Conservation (phyloP, 2,113 vertebrate genomes). For the Petrocephalus zakoni region DNA sequence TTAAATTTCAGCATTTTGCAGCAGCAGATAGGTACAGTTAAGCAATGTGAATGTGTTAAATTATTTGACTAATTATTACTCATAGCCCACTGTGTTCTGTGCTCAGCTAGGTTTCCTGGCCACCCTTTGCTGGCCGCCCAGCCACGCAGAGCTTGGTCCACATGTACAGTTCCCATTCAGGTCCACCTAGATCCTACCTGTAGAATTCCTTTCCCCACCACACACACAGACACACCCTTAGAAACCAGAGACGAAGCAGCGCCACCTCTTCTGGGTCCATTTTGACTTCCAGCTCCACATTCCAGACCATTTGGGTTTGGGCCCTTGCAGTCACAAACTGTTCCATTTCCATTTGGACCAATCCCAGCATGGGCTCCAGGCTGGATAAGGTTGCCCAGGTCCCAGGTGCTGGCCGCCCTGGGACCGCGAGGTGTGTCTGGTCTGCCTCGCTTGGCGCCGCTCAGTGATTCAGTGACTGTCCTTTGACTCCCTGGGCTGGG, state of each 20-base stretch:
- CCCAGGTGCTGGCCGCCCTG: neutral
- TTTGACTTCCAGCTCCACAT: neutral
- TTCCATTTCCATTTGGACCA: slow-evolving; percentile 12
- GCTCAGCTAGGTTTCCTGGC: neutral
- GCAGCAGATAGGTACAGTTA: neutral
- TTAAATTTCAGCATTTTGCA: neutral
- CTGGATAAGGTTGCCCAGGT: neutral
- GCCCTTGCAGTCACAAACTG: neutral
- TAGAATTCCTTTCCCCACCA: neutral
- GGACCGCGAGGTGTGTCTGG: neutral
- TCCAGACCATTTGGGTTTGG: neutral
- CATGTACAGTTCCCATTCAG: neutral
- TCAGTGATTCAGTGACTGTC: slow-evolving; percentile 9
- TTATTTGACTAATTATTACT: neutral
- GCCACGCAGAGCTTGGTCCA: neutral
- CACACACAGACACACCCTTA: neutral
- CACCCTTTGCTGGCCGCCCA: neutral
- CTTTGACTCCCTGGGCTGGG: neutral
- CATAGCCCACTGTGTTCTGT: neutral
- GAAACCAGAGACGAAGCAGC: neutral
- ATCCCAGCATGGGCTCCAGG: neutral
- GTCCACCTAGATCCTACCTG: neutral
- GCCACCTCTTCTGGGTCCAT: neutral
- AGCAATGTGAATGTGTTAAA: neutral
- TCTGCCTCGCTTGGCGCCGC: neutral